Base-by-base conservation (phyloP, 2,888 invertebrate species). In the Agonopterix alstromeriana region DNA sequence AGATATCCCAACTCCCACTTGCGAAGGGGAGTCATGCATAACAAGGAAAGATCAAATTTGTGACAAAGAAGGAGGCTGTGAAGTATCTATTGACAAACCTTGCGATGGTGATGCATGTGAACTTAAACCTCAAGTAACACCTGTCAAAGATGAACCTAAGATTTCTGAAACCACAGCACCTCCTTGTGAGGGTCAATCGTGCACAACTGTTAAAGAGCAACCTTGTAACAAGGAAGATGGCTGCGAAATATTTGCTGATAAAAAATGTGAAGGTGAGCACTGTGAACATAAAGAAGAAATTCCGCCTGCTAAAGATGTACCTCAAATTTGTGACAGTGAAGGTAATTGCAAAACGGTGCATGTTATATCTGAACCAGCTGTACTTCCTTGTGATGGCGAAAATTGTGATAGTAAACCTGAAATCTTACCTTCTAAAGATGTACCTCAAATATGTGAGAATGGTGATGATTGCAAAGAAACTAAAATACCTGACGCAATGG, bases 31-130 rank as follows among this genome's bases (percentile, higher is more conserved):
- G n/a, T 45, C 50, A 40, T 50, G 50, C 17, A 44, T 12, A 36
- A 35, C 10, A 36, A 35, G 8, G 9, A 36, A 43, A 47, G 51
- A 52, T n/a, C 46, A 48, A 41, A 27, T 27, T 27, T 27, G 27
- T 27, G 27, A 27, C 27, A 27, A 27, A 5, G 27, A 27, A 27
- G 27, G 27, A 7, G 7, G 27, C 5, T 27, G 27, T 27, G 27
- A 5, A 27, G 27, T 1, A 27, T 41, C 48, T 41, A 52, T 60
- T 45, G 52, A 46, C 27, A 57, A 55, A 53, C 60, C 65, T 40
- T 77, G 76, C 44, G 58, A 65, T 51, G 65, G 66, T 3, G 55
- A 60, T 36, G 51, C 64, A 46, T 77, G 77, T 53, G 52, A 65
- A 46, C 47, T 14, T 40, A 38, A 48, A 38, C 48, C 54, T 47